Evolutionary conservation across 2,888 invertebrate species (phyloP).

Genomic region (Epistrophe grossulariae): DNA sequence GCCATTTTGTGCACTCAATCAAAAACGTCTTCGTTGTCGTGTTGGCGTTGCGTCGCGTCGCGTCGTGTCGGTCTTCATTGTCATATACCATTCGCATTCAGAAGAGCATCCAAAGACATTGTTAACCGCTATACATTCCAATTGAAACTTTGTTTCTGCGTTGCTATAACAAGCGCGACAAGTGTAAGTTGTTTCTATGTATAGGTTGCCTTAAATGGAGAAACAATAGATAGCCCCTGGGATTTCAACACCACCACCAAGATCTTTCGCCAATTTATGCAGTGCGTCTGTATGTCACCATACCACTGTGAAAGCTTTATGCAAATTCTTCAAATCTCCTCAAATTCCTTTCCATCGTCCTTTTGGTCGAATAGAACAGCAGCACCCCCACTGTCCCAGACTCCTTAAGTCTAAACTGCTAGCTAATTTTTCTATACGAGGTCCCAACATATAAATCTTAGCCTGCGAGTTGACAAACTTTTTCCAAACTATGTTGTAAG

Average conservation of each 20-base stretch:
- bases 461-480: constrained; percentile 61
- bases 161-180: neutral
- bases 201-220: neutral
- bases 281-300: constrained; percentile 24
- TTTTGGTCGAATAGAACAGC: neutral
- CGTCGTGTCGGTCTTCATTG: neutral
- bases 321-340: constrained; percentile 42
- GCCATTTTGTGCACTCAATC: constrained; percentile 72
- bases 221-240: constrained; percentile 25
- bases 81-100: neutral
- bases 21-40: constrained; percentile 38
- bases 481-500: constrained; percentile 54
- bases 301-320: constrained; percentile 48
- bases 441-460: constrained; percentile 57
- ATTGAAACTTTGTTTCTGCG: constrained; percentile 63
- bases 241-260: neutral
- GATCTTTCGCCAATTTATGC: neutral
- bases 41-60: neutral
- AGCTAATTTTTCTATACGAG: constrained; percentile 57
- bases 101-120: constrained; percentile 47
- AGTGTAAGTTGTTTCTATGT: constrained; percentile 5
- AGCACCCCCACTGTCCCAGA: neutral
- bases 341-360: constrained; percentile 4
- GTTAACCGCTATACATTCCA: constrained; percentile 61
- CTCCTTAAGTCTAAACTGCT: constrained; percentile 36